Evolutionary conservation across 1,140 invertebrate genomes (phyloP), one percentile per base, ranked within the genome.

Genomic region (Leptinotarsa texana): DNA sequence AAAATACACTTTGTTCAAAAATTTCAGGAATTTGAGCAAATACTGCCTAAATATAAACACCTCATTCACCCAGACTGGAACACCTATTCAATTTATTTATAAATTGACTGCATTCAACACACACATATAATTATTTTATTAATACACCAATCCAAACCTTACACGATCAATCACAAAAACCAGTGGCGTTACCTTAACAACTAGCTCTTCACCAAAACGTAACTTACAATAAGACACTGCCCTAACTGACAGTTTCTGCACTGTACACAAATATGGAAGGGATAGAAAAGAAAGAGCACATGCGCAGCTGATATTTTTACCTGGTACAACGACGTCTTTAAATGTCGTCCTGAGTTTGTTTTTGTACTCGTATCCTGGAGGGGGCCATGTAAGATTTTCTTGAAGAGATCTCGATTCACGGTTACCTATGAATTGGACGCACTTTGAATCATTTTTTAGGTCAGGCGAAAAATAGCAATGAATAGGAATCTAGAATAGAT

Each of bases 321-420:
- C 82, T 82, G 81, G 79, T 69, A 76, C 75, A 49, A 82, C 80
- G 72, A 82, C 80, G 78, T 84, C 83, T 79, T 79, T 80, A 77
- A 82, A 82, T 66, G 77, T 63, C 69, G 79, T 78, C 77, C 80
- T 77, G 72, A 78, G 76, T 57, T 73, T 77, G 65, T 75, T 78
- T 75, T 79, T 79, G 72, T 80, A 74, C 63, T 81, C 81, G 79
- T 79, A 73, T 62, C 80, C 79, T 74, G 77, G 76, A 51, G 83
- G 83, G 18, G 83, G 83, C 83, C 83, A 84, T 72, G 76, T 57
- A 15, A 57, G 15, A 57, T 57, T 57, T 57, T 57, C 80, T 72
- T 77, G 82, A 73, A 82, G 81, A 27, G 82, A 78, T 78, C 69
- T 81, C 63, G 74, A 67, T 49, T 65, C 74, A 63, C 79, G 75